Evolutionary conservation across 2,888 invertebrate species (phyloP).

Genomic region (Agelastica alni): DNA sequence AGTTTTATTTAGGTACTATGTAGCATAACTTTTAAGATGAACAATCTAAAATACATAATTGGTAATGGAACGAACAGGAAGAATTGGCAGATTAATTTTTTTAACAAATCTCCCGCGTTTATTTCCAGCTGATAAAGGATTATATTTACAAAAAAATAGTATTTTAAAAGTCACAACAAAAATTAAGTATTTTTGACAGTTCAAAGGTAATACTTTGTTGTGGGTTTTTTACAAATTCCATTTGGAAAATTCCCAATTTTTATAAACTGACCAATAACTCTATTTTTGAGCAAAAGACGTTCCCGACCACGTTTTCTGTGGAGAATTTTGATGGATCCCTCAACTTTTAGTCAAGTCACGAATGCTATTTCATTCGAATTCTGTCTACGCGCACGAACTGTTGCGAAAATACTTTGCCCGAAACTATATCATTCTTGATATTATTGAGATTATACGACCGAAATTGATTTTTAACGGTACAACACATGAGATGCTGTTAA

Average conservation of each 20-base stretch:
- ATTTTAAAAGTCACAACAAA: no score
- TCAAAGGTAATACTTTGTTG: no score
- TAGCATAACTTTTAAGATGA: no score
- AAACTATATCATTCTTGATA: conserved; percentile 47
- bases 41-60: no score
- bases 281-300: conserved; percentile 18
- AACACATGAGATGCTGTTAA: conserved; percentile 12
- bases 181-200: no score
- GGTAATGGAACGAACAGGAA: no score
- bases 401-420: conserved; percentile 51
- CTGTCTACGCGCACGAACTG: conserved; percentile 48
- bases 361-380: conserved; percentile 51
- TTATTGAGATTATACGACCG: conserved; percentile 47
- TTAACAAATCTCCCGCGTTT: no score
- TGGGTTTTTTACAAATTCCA: conserved; percentile 5
- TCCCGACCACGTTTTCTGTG: conserved; percentile 5
- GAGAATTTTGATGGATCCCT: conserved; percentile 22
- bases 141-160: no score
- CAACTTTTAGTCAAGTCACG: conserved; percentile 46
- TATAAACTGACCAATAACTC: conserved; percentile 17
- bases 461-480: conserved; percentile 35
- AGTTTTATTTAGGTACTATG: no score
- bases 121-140: no score
- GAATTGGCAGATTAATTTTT: no score
- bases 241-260: conserved; percentile 6